Base-by-base conservation (phyloP, 2,113 vertebrate species). In the Ancistrus triradiatus region DNA sequence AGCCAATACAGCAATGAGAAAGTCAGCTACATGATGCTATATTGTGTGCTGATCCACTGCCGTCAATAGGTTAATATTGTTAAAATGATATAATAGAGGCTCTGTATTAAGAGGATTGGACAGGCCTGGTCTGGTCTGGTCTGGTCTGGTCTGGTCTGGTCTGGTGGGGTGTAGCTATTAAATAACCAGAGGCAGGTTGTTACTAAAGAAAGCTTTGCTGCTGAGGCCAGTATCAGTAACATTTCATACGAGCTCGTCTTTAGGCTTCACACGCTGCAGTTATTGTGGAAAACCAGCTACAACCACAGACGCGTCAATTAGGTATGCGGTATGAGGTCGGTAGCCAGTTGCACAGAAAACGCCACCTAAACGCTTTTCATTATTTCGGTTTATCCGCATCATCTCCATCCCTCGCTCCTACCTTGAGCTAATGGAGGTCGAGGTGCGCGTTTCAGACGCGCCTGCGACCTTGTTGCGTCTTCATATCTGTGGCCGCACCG, bases 361-460 rank as follows among this genome's bases (percentile, higher is more conserved):
- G 27, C 27, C 27, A 31, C 7, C 3, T 7, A 31, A 31, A 31
- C 27, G 7, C 37, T 4, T 13, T 11, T 13, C 9, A 40, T 40
- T 10, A 3, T 10, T 3, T 10, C 37, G 3, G 9, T 40, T 40
- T 3, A 40, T 10, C 1, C 37, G 3, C 13, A 13, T 40, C 2
- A 14, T 40, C 37, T 40, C 9, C 31, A 13, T 40, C 37, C 9
- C 37, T 14, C 3, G 7, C 7, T 14, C 77, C 59, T 86, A 88
- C 87, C 87, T 86, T 85, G 84, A 19, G 76, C 68, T 79, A 58
- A 50, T 70, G 63, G 77, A 80, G 77, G 75, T 58, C 69, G 78
- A 78, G 70, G 73, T 73, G 71, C 56, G 73, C 68, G 73, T 69
- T 77, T 68, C 82, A 87, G 68, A 79, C 82, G 77, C 66, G 66